A percentile compares a stretch with the other conserved stretches of the same genome.
Evolutionary conservation across 2,113 vertebrate species (phyloP).

Genomic region (Pithys albifrons): DNA sequence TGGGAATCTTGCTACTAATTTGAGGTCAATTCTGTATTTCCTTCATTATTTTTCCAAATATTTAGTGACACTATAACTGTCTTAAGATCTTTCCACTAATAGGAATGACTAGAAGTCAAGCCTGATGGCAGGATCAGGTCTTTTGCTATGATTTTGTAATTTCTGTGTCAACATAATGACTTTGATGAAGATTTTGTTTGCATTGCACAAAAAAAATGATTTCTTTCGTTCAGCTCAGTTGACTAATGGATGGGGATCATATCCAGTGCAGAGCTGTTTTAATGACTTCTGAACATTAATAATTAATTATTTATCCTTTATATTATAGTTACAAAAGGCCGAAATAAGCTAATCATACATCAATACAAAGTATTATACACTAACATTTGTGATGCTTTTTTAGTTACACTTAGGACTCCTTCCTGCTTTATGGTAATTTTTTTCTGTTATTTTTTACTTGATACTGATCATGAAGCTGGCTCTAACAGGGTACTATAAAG

Average conservation of each 20-base stretch:
- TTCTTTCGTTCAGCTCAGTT: not conserved
- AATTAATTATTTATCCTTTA: not conserved
- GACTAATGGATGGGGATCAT: not conserved
- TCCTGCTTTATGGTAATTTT: not conserved
- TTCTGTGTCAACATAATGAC: not conserved
- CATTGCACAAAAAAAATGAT: not conserved
- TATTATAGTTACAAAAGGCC: not conserved
- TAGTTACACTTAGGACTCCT: not conserved
- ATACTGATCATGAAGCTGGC: not conserved
- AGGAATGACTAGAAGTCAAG: not conserved
- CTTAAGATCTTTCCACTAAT: not conserved
- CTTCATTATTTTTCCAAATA: not conserved
- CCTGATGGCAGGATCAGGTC: not conserved
- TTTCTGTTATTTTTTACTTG: not conserved
- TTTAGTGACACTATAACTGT: not conserved
- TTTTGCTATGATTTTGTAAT: not conserved
- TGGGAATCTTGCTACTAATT: not conserved
- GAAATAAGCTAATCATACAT: not conserved
- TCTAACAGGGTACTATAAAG: not conserved
- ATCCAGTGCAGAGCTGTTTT: not conserved
- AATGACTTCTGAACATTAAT: not conserved
- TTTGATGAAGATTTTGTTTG: not conserved
- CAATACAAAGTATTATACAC: not conserved
- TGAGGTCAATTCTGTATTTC: not conserved
- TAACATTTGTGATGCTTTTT: not conserved